Percentiles rank a stretch among this genome's conserved stretches.
Conservation (phyloP, 2,888 invertebrate genomes). For the Cepaea hortensis region DNA sequence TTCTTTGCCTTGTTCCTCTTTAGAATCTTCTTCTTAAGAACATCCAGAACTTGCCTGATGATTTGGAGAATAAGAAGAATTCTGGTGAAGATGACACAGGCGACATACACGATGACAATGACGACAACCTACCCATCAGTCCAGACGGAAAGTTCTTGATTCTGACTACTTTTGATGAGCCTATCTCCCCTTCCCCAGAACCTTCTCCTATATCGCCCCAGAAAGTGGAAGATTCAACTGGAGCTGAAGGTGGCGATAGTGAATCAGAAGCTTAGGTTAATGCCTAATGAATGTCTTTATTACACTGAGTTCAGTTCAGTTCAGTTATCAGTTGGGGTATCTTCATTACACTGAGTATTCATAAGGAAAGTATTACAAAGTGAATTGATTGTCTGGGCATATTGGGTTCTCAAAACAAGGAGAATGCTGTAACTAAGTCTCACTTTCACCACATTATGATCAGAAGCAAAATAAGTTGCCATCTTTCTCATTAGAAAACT, state of each 20-base stretch:
- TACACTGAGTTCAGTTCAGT: no score
- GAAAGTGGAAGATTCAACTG: slow-evolving; percentile 22
- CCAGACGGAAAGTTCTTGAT: slow-evolving; percentile 69
- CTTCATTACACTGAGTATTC: no score
- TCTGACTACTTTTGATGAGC: slow-evolving; percentile 61
- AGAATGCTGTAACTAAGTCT: no score
- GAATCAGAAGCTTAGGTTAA: slow-evolving; percentile 48
- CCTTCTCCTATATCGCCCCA: slow-evolving; percentile 22
- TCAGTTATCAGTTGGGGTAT: no score
- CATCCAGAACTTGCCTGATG: slow-evolving; percentile 39
- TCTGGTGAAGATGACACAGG: slow-evolving; percentile 1
- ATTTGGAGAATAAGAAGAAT: background rate
- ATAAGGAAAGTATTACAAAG: no score
- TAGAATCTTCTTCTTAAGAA: slow-evolving; percentile 37
- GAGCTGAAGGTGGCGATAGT: slow-evolving; percentile 39
- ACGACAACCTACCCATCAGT: slow-evolving; percentile 61
- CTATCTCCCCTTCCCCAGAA: slow-evolving; percentile 33
- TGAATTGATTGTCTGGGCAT: no score
- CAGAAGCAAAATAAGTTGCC: no score
- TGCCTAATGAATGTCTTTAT: no score
- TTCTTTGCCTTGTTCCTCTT: background rate
- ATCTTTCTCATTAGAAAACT: no score
- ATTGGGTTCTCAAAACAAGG: no score
- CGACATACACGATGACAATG: slow-evolving; percentile 5
- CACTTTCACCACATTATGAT: no score